Conservation (phyloP, 1,140 invertebrate species). For the Neodiprion lecontei region DNA sequence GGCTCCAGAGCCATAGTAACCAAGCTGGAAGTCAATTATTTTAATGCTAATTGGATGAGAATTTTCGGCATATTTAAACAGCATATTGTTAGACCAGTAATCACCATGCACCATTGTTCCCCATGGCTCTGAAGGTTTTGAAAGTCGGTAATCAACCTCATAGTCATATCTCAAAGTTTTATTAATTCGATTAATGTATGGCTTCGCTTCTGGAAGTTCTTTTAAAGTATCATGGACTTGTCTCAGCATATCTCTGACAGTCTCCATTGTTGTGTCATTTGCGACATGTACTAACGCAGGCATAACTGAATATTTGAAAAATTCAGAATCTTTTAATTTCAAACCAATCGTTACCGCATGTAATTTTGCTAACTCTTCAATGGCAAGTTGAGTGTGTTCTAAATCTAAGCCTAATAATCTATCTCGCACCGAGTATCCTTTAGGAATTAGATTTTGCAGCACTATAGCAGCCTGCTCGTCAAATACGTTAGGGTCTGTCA, state of each 20-base stretch:
- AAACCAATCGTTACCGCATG: constrained; percentile 65
- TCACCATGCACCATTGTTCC: constrained; percentile 66
- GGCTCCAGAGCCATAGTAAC: constrained; percentile 61
- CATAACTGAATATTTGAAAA: constrained; percentile 53
- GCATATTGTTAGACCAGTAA: constrained; percentile 72
- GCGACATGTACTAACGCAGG: constrained; percentile 29
- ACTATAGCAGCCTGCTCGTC: constrained; percentile 65
- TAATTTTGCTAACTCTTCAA: constrained; percentile 62
- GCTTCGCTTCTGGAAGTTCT: constrained; percentile 37
- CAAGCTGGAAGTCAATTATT: constrained; percentile 71
- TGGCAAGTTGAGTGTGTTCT: constrained; percentile 58
- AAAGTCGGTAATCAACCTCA: constrained; percentile 30
- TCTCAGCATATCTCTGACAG: constrained; percentile 46
- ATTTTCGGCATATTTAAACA: constrained; percentile 58
- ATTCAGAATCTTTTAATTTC: constrained; percentile 59
- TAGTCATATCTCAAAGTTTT: constrained; percentile 40
- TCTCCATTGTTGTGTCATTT: constrained; percentile 39
- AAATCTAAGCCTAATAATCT: constrained; percentile 62
- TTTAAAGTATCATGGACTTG: constrained; percentile 43
- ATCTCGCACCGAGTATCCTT: constrained; percentile 62
- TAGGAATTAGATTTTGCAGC: constrained; percentile 65
- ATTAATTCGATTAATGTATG: constrained; percentile 37
- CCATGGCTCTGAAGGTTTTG: constrained; percentile 51
- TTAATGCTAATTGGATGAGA: constrained; percentile 61
- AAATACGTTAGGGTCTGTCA: constrained; percentile 55